Base-by-base conservation (phyloP, 2,888 invertebrate genomes). In the Pristionchus japonicus region DNA sequence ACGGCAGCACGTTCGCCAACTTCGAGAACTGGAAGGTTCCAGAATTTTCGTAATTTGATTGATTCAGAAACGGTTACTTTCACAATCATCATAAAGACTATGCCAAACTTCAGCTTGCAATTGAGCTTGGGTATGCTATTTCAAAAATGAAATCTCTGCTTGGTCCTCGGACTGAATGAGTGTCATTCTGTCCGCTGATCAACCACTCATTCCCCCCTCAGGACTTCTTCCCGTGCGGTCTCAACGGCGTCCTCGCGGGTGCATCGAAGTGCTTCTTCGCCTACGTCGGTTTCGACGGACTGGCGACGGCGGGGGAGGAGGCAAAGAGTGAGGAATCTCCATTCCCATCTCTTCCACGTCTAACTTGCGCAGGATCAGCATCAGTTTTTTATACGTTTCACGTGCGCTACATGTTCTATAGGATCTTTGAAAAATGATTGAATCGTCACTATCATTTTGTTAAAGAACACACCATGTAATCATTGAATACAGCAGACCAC, bases 201-300 rank as follows among this genome's bases (percentile, higher is more conserved):
- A n/a, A n/a, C n/a, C n/a, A n/a, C n/a, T n/a, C n/a, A n/a, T n/a
- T n/a, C n/a, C n/a, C n/a, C n/a, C n/a, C n/a, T 23, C 70, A 86
- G 86, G 49, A 86, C 34, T 91, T 91, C 77, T 88, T 89, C 52
- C 91, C 91, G 0, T 91, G 80, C 34, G 91, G 91, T 9, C 40
- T 89, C 20, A 67, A 84, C 20, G 91, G 91, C 64, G 88, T 90
- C 0, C 74, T 91, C n/a, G 89, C 90, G 1, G 91, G 91, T n/a
- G 91, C 91, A 0, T 89, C 91, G 17, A 89, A 89, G 0, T 91
- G 91, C 77, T 91, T 91, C 86, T 91, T 91, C 64, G 88, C 91
- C 37, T 91, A 88, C 67, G 90, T 91, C 49, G 91, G 91, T 3
- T 91, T 91, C 74, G 91, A 91, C 70, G 91, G 89, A 6, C 47